Evolutionary conservation across 2,113 vertebrate species (phyloP), one percentile per base, ranked within the genome.

Genomic region (Speoplatyrhinus poulsoni): DNA sequence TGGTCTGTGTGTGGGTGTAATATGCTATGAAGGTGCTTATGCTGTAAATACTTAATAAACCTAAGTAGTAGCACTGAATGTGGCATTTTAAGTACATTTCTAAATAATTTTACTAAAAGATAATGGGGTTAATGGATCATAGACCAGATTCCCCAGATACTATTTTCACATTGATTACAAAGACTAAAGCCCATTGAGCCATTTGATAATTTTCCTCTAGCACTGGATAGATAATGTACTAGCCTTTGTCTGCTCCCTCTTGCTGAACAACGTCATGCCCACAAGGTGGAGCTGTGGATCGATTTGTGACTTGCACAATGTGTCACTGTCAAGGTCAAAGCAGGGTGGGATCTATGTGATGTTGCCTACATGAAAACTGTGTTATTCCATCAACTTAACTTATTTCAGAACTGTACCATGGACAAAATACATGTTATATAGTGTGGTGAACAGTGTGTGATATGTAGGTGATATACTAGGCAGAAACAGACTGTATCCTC

Each of bases 201-300:
- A 41, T 41, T 41, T 41, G 36, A 6, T 41, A 1, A 41, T 41
- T 41, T 5, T 41, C 36, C 36, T 41, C 36, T 41, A 8, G 36
- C 36, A 41, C 7, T 41, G 36, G 26, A 26, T 26, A 26, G 26
- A 26, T 26, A 26, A 26, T 26, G 2, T 26, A 26, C 26, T 26
- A 26, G 36, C 36, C 36, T 5, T 41, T 41, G 36, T 41, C 50
- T 66, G 33, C 56, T 75, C 60, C 33, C 6, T 49, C 54, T 58
- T 85, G 83, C 67, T 86, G 19, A 69, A 67, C 9, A 12, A 1
- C 3, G 0, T 19, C 72, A 36, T 78, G 72, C 46, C 84, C 91
- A 90, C 82, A 76, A 67, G 89, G 80, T 82, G 87, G 91, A 76
- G 89, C 87, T 89, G 70, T 77, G 76, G 79, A 65, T 84, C 62